phyloP scores from a whole-genome alignment of 2,113 vertebrate genomes.

The Suricata suricatta region DNA sequence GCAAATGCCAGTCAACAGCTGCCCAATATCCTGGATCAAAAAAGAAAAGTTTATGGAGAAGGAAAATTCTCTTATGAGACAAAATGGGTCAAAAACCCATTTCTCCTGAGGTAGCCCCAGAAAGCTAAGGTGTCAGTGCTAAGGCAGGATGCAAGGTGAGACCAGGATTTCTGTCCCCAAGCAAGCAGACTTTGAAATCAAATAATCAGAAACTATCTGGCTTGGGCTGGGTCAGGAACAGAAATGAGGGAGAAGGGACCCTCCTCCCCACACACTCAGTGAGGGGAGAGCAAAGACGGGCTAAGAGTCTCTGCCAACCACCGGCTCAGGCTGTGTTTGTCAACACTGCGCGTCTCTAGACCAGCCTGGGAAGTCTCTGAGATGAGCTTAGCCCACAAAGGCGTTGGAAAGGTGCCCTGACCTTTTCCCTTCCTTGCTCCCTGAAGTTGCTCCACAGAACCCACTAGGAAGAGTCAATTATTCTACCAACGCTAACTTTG shows the following conservation, averaged over 20 bases:
- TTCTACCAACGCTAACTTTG: not conserved
- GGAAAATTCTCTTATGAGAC: not conserved
- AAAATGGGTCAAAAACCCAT: not conserved
- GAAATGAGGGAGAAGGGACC: not conserved
- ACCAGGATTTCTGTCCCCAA: not conserved
- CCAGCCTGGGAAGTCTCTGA: not conserved
- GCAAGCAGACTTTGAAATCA: not conserved
- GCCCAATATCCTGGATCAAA: not conserved
- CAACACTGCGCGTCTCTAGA: not conserved
- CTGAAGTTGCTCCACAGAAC: not conserved
- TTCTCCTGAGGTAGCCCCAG: not conserved
- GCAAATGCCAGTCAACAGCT: conserved; percentile 33
- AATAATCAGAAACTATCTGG: not conserved
- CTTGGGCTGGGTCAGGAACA: not conserved
- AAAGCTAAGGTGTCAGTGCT: not conserved
- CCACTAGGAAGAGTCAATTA: not conserved
- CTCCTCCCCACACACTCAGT: not conserved
- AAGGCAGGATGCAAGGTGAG: not conserved
- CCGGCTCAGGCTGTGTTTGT: not conserved
- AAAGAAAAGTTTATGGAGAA: not conserved
- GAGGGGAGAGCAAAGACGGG: not conserved
- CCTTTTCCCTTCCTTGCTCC: not conserved
- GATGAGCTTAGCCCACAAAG: not conserved
- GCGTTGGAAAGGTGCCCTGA: not conserved
- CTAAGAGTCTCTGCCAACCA: not conserved